Evolutionary conservation across 2,888 invertebrate species (phyloP), one percentile per base, ranked within the genome.

Genomic region (Dendrolimus pini): DNA sequence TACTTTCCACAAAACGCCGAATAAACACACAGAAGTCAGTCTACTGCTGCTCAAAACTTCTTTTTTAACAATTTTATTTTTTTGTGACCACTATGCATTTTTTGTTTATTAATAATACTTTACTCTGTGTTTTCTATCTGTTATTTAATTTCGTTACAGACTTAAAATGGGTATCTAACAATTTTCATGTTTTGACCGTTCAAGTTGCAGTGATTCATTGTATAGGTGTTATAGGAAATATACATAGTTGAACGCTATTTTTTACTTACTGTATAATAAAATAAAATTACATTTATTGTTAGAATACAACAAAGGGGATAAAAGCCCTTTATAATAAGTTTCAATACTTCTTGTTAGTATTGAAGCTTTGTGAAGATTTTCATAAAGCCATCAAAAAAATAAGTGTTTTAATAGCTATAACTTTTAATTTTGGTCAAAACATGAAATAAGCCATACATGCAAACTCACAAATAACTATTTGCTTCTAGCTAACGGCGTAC

Each of bases 401-500:
- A n/a, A 6, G 30, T 30, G 30, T 30, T 30, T 30, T 30, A 30
- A 30, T 30, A 30, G 30, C 30, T 30, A 30, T 30, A 6, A 3
- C 3, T 30, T 47, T 47, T 47, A 47, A 47, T 47, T 47, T 47
- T 47, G 47, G 47, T 47, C 47, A 47, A 47, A 47, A 47, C 47
- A 47, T 47, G 47, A 47, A 9, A 47, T 12, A 56, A 60, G 53
- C 62, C 59, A 63, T 66, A 80, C 82, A 83, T 77, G 71, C 74
- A 65, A 74, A 85, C 85, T 88, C 82, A 89, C 84, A 73, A 77
- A 72, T 70, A 74, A 78, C 83, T 87, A 80, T 89, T 88, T 89
- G 84, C 83, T 90, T 90, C 88, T 90, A 90, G 89, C 79, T 89
- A 89, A 85, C 76, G 88, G 87, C 83, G 86, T 74, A 66, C 74